Percentiles rank a stretch among this genome's conserved stretches.
Conservation (phyloP, 1,140 invertebrate genomes). For the Zeugodacus cucurbitae region DNA sequence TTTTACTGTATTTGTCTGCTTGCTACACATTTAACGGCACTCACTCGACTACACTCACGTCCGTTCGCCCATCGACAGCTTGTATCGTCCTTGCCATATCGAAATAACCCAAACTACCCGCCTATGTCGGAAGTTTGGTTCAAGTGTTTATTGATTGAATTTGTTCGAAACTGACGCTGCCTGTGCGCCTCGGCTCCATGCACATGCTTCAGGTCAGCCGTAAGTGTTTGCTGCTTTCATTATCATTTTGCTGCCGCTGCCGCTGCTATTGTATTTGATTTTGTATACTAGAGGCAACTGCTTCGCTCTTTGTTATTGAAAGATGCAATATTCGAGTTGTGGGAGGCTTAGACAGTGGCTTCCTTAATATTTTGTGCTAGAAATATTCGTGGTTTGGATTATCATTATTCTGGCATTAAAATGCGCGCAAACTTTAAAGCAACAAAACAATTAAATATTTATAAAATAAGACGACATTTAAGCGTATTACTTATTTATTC, state of each 20-base stretch:
- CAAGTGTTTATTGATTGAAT: constrained; percentile 40
- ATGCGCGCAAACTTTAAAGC: background rate
- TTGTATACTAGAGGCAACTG: background rate
- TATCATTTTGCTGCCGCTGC: background rate
- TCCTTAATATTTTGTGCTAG: background rate
- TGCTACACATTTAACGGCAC: background rate
- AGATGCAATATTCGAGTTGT: background rate
- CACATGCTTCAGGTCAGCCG: background rate
- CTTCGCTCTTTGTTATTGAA: background rate
- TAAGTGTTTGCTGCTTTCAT: background rate
- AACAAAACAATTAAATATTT: background rate
- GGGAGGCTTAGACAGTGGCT: background rate
- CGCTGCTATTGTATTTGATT: background rate
- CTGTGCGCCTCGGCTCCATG: background rate
- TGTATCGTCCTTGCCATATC: background rate
- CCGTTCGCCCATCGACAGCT: too few relatives aligned
- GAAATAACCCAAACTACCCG: background rate
- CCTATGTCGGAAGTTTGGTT: constrained; percentile 19
- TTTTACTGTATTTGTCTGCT: background rate
- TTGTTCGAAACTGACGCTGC: constrained; percentile 4
- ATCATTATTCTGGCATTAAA: background rate
- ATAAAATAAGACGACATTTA: background rate
- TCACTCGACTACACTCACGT: background rate
- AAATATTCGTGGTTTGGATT: background rate
- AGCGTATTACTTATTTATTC: background rate